These are phyloP conservation scores for Neodon shergylaensis DNA, from an alignment of 2,113 vertebrate genomes.

Conservation along the genomic window DNA sequence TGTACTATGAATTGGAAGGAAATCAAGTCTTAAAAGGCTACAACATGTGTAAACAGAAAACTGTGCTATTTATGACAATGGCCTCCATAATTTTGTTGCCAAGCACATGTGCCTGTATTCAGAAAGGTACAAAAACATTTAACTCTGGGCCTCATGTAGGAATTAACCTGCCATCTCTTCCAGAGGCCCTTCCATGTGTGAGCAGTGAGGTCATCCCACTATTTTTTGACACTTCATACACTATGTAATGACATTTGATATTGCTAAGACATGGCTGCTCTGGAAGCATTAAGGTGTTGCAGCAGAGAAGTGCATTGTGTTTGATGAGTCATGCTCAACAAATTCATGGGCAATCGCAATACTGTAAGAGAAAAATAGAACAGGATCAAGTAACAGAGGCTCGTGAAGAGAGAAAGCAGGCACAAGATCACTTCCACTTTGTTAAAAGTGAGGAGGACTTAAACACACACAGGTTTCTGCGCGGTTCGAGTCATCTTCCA, in stretches of 20 bases:
- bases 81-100: not conserved
- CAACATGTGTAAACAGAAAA: constrained; percentile 6
- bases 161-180: not conserved
- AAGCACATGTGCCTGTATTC: not conserved
- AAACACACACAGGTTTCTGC: not conserved
- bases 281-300: not conserved
- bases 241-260: constrained; percentile 38
- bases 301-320: constrained; percentile 20
- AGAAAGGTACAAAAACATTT: not conserved
- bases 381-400: constrained; percentile 50
- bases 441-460: not conserved
- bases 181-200: not conserved
- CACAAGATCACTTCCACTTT: not conserved
- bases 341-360: constrained; percentile 21
- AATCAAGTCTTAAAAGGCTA: not conserved
- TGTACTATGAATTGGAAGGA: not conserved
- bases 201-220: constrained; percentile 40
- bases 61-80: not conserved
- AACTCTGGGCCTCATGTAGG: not conserved
- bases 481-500: constrained; percentile 29
- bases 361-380: not conserved
- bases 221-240: constrained; percentile 22
- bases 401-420: not conserved
- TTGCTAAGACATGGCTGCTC: constrained; percentile 9
- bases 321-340: constrained; percentile 65